phyloP scores from a whole-genome alignment of 2,888 invertebrate genomes.

The Cantharis rustica region DNA sequence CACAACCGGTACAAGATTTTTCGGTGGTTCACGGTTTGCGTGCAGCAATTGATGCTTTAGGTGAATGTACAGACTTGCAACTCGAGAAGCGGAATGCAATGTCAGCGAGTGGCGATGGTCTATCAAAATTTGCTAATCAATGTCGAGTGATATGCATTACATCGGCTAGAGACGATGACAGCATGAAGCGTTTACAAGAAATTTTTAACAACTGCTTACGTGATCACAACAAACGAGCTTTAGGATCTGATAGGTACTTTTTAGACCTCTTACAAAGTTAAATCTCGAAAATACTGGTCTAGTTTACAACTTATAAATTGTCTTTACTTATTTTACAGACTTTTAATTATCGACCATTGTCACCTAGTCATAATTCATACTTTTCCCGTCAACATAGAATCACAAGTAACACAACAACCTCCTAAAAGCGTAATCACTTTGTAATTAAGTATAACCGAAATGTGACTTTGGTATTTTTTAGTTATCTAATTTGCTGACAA shows the following conservation, averaged over 20 bases:
- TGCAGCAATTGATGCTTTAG: slow-evolving; percentile 83
- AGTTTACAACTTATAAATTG: too few relatives aligned
- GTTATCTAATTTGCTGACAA: slow-evolving; percentile 73
- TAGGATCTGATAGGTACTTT: slow-evolving; percentile 64
- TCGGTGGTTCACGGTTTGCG: slow-evolving; percentile 83
- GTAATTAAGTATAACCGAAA: not conserved
- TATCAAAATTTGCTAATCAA: slow-evolving; percentile 57
- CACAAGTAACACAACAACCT: slow-evolving; percentile 74
- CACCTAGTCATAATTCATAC: slow-evolving; percentile 90
- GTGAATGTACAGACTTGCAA: slow-evolving; percentile 81
- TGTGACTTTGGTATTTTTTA: slow-evolving; percentile 46
- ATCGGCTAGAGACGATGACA: slow-evolving; percentile 84
- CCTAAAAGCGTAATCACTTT: slow-evolving; percentile 65
- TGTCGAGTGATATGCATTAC: slow-evolving; percentile 92
- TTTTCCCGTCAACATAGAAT: slow-evolving; percentile 80
- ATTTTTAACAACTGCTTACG: slow-evolving; percentile 81
- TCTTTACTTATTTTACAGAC: slow-evolving; percentile 55
- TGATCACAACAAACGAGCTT: slow-evolving; percentile 77
- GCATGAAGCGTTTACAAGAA: slow-evolving; percentile 84
- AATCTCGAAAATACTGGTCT: too few relatives aligned
- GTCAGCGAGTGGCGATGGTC: slow-evolving; percentile 53
- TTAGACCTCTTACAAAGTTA: too few relatives aligned
- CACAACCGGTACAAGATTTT: slow-evolving; percentile 65
- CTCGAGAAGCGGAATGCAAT: slow-evolving; percentile 59
- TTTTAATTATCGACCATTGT: slow-evolving; percentile 81